phyloP scores from a whole-genome alignment of 53 echinoderm and acorn worm species.

The Temnopleurus reevesii region DNA sequence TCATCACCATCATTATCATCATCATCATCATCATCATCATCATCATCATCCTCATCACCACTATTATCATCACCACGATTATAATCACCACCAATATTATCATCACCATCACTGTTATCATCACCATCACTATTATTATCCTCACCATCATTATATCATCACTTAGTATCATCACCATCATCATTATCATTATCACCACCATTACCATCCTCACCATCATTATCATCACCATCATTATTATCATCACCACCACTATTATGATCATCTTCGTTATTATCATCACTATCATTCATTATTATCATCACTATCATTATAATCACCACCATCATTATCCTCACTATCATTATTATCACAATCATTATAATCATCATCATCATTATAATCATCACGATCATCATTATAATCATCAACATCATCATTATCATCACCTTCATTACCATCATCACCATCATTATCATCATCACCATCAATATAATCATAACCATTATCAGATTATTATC shows the following conservation, averaged over 20 bases:
- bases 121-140: neutral
- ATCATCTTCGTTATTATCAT: slow-evolving; percentile 10
- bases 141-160: slow-evolving; percentile 27
- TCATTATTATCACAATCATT: neutral
- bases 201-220: neutral
- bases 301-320: neutral
- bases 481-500: slow-evolving; percentile 17
- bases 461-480: neutral
- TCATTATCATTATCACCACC: neutral
- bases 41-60: neutral
- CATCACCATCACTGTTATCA: neutral
- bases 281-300: neutral
- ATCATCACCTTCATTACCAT: slow-evolving; percentile 1
- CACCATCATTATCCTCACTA: neutral
- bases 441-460: neutral
- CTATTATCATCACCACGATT: neutral
- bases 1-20: neutral
- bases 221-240: slow-evolving; percentile 46
- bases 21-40: neutral
- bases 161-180: neutral
- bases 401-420: slow-evolving; percentile 14
- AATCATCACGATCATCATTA: slow-evolving; percentile 9
- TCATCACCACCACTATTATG: slow-evolving; percentile 34
- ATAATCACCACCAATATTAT: neutral
- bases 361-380: neutral